These are phyloP conservation scores for Peucedramus taeniatus DNA, from an alignment of 2,113 vertebrate species.

Conservation along the genomic window DNA sequence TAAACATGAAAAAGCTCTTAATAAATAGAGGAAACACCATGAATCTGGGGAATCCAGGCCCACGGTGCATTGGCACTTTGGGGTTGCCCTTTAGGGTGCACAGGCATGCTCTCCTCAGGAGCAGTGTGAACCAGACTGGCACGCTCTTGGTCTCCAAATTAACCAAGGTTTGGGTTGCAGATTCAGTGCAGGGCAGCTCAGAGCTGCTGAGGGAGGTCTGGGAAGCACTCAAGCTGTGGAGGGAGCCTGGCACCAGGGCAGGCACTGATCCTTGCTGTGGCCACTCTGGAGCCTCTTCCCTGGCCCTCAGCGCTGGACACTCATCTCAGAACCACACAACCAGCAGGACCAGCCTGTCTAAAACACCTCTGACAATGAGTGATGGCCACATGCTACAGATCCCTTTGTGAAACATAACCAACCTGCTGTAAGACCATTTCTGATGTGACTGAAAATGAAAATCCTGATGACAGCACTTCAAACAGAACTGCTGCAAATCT, in stretches of 20 bases:
- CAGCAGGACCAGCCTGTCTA: neutral
- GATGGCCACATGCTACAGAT: neutral
- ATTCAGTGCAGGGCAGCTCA: accelerated
- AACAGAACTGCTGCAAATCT: slow-evolving; percentile 22
- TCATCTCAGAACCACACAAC: accelerated
- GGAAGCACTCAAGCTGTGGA: neutral
- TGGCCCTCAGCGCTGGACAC: accelerated
- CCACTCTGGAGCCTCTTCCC: neutral
- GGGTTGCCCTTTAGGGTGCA: neutral
- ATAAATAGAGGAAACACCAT: neutral
- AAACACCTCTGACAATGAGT: accelerated
- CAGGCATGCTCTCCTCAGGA: neutral
- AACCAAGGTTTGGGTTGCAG: neutral
- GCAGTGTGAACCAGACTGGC: neutral
- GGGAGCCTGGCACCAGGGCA: neutral
- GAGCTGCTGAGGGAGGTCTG: neutral
- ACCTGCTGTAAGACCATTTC: neutral
- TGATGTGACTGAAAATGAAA: neutral
- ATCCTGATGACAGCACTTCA: slow-evolving; percentile 10
- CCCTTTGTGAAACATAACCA: neutral
- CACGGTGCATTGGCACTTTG: accelerated
- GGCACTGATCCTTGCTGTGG: neutral
- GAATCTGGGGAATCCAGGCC: neutral
- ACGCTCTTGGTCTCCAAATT: accelerated
- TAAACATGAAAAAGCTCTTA: neutral